Evolutionary conservation across 2,797 vertebrate genomes (phyloP).

Genomic region (Acanthornis magna): DNA sequence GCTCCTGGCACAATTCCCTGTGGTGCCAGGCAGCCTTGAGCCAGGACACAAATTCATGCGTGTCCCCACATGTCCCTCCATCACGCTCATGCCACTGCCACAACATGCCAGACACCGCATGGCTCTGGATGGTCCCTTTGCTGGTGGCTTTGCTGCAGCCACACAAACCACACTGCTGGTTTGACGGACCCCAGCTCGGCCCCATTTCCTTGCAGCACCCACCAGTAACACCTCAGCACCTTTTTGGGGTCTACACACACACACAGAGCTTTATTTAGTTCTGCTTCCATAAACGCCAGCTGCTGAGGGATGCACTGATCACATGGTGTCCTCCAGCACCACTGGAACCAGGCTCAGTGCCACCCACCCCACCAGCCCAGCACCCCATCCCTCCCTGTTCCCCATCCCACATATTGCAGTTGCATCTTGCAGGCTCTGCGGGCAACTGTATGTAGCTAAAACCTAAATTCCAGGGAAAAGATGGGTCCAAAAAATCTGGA

Average conservation of each 20-base stretch:
- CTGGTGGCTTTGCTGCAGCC: neutral
- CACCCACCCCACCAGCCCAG: neutral
- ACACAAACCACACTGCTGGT: constrained; percentile 31
- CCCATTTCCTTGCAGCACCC: constrained; percentile 35
- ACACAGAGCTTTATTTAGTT: neutral
- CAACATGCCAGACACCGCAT: neutral
- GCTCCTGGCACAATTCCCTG: neutral
- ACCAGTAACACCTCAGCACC: constrained; percentile 7
- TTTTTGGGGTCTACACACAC: neutral
- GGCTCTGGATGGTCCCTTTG: neutral
- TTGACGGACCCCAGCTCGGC: constrained; percentile 36
- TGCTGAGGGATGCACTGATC: neutral
- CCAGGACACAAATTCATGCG: fast-evolving
- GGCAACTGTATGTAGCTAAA: constrained; percentile 17
- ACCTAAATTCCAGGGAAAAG: constrained; percentile 43
- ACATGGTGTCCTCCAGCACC: neutral
- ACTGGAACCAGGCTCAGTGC: neutral
- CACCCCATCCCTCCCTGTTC: neutral
- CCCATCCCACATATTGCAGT: neutral
- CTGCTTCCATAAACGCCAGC: neutral
- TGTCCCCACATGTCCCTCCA: neutral
- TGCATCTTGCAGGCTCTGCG: neutral
- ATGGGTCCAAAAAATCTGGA: constrained; percentile 43
- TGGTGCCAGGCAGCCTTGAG: neutral
- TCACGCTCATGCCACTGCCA: neutral